phyloP scores from a whole-genome alignment of 2,888 invertebrate species.

The Tiphia femorata region DNA sequence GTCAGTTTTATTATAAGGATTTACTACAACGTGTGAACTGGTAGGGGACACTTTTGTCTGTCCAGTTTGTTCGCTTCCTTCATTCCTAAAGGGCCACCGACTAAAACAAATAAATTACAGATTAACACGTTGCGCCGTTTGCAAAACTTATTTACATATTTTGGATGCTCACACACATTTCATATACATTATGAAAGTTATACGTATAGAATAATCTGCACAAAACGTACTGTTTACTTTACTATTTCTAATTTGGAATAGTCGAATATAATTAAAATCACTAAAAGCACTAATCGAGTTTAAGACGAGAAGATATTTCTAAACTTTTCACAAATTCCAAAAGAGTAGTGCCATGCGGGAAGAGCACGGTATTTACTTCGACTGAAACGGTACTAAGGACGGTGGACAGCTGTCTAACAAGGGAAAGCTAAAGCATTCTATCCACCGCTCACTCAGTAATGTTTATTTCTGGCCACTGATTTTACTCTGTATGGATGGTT shows the following conservation, averaged over 20 bases:
- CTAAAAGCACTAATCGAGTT: too few species aligned
- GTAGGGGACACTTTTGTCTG: slow-evolving; percentile 67
- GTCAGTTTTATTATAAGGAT: slow-evolving; percentile 76
- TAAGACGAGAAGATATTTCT: too few species aligned
- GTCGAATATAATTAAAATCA: neutral
- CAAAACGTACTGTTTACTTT: neutral
- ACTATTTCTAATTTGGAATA: neutral
- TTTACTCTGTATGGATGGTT: slow-evolving; percentile 35
- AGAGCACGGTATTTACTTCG: slow-evolving; percentile 10
- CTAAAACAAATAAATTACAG: slow-evolving; percentile 68
- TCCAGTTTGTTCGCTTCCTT: slow-evolving; percentile 72
- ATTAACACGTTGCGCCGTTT: too few species aligned
- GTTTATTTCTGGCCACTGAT: slow-evolving; percentile 47
- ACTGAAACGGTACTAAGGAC: slow-evolving; percentile 11
- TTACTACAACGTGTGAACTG: slow-evolving; percentile 70
- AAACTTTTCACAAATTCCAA: too few species aligned
- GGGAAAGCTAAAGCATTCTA: slow-evolving; percentile 18
- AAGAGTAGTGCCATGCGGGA: too few species aligned
- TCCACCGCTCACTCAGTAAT: slow-evolving; percentile 34
- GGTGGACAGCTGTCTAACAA: slow-evolving; percentile 21
- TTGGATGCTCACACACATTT: neutral
- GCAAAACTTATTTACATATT: too few species aligned
- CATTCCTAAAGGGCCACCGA: slow-evolving; percentile 80
- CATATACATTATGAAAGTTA: too few species aligned
- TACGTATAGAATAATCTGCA: too few species aligned